These are phyloP conservation scores for Leistus spinibarbis DNA, from an alignment of 2,888 invertebrate genomes.

Conservation along the genomic window DNA sequence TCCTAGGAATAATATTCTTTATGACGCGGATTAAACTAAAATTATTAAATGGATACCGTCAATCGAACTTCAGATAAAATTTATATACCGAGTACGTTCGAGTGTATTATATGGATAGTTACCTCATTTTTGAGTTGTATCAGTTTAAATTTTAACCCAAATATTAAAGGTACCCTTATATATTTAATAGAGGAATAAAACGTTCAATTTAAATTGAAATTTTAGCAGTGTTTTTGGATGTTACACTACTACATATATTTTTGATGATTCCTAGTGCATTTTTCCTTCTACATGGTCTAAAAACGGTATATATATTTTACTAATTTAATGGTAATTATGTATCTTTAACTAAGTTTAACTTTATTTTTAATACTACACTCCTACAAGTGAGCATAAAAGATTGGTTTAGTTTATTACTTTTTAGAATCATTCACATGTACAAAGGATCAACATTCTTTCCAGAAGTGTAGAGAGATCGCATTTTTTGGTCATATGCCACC, in stretches of 20 bases:
- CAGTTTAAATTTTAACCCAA: not conserved
- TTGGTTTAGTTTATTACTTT: too few relatives aligned
- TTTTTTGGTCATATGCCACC: too few relatives aligned
- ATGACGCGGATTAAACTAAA: not conserved
- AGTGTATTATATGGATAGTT: not conserved
- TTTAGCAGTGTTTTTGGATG: constrained; percentile 11
- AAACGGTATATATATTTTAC: constrained; percentile 7
- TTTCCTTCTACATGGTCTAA: not conserved
- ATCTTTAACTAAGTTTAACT: not conserved
- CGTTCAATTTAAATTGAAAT: not conserved
- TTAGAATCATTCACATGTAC: too few relatives aligned
- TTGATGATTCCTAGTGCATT: not conserved
- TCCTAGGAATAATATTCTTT: not conserved
- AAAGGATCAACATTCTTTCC: too few relatives aligned
- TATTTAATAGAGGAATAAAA: not conserved
- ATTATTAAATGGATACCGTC: not conserved
- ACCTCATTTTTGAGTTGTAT: not conserved
- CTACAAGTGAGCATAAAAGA: too few relatives aligned
- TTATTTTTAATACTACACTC: too few relatives aligned
- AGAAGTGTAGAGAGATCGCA: too few relatives aligned
- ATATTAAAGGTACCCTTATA: not conserved
- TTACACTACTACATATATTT: not conserved
- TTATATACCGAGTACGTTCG: not conserved
- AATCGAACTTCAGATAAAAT: not conserved
- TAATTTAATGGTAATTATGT: not conserved